phyloP scores from a whole-genome alignment of 2,888 invertebrate species.

The Chironomus riparius region DNA sequence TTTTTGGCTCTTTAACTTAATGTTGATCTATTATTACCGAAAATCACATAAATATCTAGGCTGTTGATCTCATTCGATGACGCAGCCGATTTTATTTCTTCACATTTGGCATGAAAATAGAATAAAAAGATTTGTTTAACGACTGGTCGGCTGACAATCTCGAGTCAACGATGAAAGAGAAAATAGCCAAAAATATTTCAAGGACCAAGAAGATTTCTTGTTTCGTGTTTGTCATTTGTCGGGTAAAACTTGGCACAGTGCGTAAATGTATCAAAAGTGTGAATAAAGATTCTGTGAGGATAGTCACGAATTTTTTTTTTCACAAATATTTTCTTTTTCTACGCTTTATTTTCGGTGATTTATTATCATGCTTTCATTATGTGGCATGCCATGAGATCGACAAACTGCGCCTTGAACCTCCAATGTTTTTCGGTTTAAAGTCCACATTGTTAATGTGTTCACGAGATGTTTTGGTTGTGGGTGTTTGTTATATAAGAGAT shows the following conservation, averaged over 20 bases:
- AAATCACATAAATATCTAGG: background rate
- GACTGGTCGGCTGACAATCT: background rate
- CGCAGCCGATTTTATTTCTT: background rate
- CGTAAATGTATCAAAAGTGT: background rate
- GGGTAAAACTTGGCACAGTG: background rate
- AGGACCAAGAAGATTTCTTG: background rate
- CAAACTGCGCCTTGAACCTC: too few species aligned
- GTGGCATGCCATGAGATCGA: too few species aligned
- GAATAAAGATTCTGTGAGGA: background rate
- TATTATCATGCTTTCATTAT: too few species aligned
- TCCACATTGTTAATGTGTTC: too few species aligned
- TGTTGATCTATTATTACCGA: too few species aligned
- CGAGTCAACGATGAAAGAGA: background rate
- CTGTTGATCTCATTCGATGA: background rate
- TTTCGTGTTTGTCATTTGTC: background rate
- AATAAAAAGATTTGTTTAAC: background rate
- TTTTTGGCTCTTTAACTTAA: too few species aligned
- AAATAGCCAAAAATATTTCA: background rate
- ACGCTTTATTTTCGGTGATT: too few species aligned
- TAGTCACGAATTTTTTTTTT: too few species aligned
- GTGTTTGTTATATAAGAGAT: too few species aligned
- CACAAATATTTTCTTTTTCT: too few species aligned
- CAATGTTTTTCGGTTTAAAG: too few species aligned
- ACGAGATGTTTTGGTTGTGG: too few species aligned
- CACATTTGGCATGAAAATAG: background rate